Evolutionary conservation across 2,888 invertebrate genomes (phyloP), one percentile per base, ranked within the genome.

Genomic region (Diachrysia chrysitis): DNA sequence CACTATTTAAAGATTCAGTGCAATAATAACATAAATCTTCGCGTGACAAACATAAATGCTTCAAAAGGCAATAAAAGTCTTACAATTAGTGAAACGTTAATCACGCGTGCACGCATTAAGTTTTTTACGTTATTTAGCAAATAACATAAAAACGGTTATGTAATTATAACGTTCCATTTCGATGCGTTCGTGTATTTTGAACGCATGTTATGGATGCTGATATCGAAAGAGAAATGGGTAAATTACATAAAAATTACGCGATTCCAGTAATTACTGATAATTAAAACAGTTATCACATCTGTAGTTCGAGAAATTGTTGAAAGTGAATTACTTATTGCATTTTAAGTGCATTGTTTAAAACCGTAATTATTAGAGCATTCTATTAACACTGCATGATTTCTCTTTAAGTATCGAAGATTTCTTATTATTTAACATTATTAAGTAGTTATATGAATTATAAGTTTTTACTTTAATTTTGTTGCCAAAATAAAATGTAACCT

Each of bases 201-300:
- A 73, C 85, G 77, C 80, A 55, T 42, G 83, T 76, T 83, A 86
- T 83, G 85, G 82, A 78, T 78, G 75, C 66, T 83, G 85, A 84
- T 86, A 84, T 84, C 76, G 87, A 92, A 88, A 90, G 89, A 87
- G 90, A 92, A 91, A 92, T 85, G 59, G 48, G 65, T 70, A 71
- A 73, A 76, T 74, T 69, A 62, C 60, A 60, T 74, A 57, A 61
- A 19, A 64, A 63, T 63, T 23, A 62, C 21, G n/a, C 62, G 56
- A 57, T 60, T 66, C 23, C 29, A 10, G 23, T 60, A 56, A 61
- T 54, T 62, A 42, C 17, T 64, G 56, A 62, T 63, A 6, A 25
- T 57, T 63, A 35, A 21, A 58, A 61, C 65, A 7, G 66, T 48
- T 58, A 42, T 17, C n/a, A n/a, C 17, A 14, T 23, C 21, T 58